Evolutionary conservation across 2,113 vertebrate genomes (phyloP).

Genomic region (Ophiodon elongatus): DNA sequence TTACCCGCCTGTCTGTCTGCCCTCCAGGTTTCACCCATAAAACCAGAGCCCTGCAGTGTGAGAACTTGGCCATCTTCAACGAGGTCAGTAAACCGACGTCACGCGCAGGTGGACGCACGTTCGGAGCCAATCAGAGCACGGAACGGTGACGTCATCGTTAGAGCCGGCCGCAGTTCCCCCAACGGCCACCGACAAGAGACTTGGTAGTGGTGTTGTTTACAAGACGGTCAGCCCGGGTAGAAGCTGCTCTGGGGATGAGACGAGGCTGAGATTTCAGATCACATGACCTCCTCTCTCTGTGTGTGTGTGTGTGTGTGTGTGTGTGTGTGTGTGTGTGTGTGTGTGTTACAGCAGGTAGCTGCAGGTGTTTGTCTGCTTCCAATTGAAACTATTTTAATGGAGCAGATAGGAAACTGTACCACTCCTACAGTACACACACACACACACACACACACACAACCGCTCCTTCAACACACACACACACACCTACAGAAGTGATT

Average conservation of each 20-base stretch:
- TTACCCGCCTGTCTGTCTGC: conserved; percentile 22
- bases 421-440: conserved; percentile 48
- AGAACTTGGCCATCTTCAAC: conserved; percentile 86
- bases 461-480: conserved; percentile 61
- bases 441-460: conserved; percentile 28
- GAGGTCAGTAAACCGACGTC: conserved; percentile 84
- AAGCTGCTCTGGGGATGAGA: neutral
- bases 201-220: neutral
- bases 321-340: conserved; percentile 17
- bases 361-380: conserved; percentile 31
- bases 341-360: conserved; percentile 24
- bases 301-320: conserved; percentile 12
- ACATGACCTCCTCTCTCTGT: neutral
- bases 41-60: conserved; percentile 87
- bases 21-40: conserved; percentile 90
- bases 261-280: conserved; percentile 31
- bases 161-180: neutral
- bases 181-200: neutral
- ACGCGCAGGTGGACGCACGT: neutral
- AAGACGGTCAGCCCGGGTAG: neutral
- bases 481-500: conserved; percentile 23
- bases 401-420: conserved; percentile 43
- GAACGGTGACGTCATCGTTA: neutral
- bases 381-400: conserved; percentile 70
- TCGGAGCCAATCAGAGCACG: conserved; percentile 1